Percentiles rank a stretch among this genome's conserved stretches.
Conservation (phyloP, 92 coral and sea anemone genomes). For the Phymanthus crucifer region DNA sequence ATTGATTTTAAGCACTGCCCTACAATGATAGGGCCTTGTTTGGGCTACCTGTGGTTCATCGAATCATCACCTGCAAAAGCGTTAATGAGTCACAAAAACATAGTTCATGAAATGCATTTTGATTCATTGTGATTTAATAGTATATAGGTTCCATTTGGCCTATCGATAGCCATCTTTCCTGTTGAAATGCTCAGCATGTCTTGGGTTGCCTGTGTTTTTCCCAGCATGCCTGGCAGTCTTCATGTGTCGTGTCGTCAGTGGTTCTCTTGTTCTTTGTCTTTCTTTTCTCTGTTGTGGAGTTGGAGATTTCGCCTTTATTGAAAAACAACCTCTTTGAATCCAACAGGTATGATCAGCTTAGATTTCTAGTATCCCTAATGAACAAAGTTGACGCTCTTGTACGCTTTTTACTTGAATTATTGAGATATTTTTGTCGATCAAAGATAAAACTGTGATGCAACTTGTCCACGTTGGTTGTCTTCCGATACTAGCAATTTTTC, state of each 20-base stretch:
- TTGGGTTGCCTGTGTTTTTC: conserved; percentile 13
- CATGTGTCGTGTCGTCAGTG: conserved; percentile 32
- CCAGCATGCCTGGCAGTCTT: conserved; percentile 24
- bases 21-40: no score
- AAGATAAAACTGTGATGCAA: background rate
- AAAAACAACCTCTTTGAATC: background rate
- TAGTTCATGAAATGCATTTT: no score
- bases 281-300: background rate
- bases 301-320: background rate
- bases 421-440: background rate
- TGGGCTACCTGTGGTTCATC: no score
- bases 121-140: no score
- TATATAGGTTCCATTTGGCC: no score
- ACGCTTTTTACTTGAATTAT: background rate
- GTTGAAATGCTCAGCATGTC: background rate
- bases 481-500: no score
- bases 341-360: background rate
- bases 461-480: background rate
- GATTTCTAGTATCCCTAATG: background rate
- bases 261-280: conserved; percentile 14
- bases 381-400: background rate
- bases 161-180: background rate
- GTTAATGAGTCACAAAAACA: no score
- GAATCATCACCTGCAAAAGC: no score
- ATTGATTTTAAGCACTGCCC: no score